Base-by-base conservation (phyloP, 2,888 invertebrate genomes). In the Napeogenes inachia region DNA sequence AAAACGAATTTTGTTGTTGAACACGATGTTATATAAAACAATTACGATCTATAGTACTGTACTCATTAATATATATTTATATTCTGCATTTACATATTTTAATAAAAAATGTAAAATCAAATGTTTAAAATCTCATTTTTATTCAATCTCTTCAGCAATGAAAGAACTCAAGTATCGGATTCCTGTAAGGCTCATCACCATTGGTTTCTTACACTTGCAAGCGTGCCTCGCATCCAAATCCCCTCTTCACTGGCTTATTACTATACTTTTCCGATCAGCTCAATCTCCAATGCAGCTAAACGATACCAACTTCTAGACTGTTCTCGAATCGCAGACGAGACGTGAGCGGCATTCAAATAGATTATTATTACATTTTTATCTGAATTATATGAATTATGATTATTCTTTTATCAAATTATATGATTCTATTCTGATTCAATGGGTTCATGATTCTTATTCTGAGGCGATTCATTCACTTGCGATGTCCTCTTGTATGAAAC, bases 221-320 rank as follows among this genome's bases (percentile, higher is more conserved):
- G 57, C 70, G 70, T 68, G 68, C 63, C 59, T 61, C 45, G 67
- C 66, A 61, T 71, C 56, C 65, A 60, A 64, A 67, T 65, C 59
- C 32, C 50, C 60, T 35, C 55, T 67, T 56, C 45, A 60, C 57
- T 54, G 47, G 13, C 47, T 38, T 65, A 69, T 50, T 50, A 50
- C 50, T 50, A 50, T 50, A 50, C 21, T 50, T 30, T 50, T 50
- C 21, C 50, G 50, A 50, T 50, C 30, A 50, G 50, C 47, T 47
- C 13, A 47, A 13, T 6, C 13, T 21, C 8, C n/a, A 47, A 47
- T 50, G 50, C 50, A 50, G 50, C 50, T 50, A 50, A 50, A 50
- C 50, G 50, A 30, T 50, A 50, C 30, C 50, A 6, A 50, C 50
- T 50, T 50, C 42, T 50, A 50, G 50, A 50, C 2, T 12, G 6